Base-by-base conservation (phyloP, 1,140 invertebrate genomes). In the Wasmannia auropunctata region DNA sequence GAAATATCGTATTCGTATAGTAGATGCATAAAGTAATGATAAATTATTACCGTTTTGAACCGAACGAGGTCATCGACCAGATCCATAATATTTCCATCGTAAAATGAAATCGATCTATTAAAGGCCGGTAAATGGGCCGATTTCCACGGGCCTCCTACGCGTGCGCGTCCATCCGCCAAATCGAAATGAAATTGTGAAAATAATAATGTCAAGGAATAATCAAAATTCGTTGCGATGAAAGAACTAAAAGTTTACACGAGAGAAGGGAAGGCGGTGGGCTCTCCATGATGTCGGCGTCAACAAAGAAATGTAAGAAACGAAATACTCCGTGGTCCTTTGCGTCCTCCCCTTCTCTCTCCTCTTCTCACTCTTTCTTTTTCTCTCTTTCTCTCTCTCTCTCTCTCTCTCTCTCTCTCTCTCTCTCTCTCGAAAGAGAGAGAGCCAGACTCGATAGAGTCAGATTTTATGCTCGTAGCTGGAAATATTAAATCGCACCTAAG, bases 401-500 rank as follows among this genome's bases (percentile, higher is more conserved):
- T 51, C 11, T 65, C 34, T 46, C 43, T 69, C 31, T 58, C 28
- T 22, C 46, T 46, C 19, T n/a, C 31, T 37, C 65, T 46, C 46
- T 3, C 22, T 54, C 80, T 43, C 70, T 46, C 11, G 31, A 16
- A 28, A 19, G 34, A 60, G 54, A 70, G 58, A 62, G n/a, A n/a
- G n/a, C n/a, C n/a, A n/a, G 81, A 67, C 85, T 58, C 86, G 84
- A 91, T 89, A 91, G 86, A 88, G 80, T 79, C 60, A 69, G 86
- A 90, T 93, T 94, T 93, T 93, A 94, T 92, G 92, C 85, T 88
- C 91, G 72, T 93, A 94, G 91, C 93, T 93, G 91, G 93, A 94
- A 93, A 94, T 93, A 93, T 94, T 93, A 94, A 93, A 94, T 94
- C 92, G 91, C 93, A 93, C 91, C 92, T 94, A 92, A 93, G 89